These are phyloP conservation scores for Myathropa florea DNA, from an alignment of 2,888 invertebrate species.

Conservation along the genomic window DNA sequence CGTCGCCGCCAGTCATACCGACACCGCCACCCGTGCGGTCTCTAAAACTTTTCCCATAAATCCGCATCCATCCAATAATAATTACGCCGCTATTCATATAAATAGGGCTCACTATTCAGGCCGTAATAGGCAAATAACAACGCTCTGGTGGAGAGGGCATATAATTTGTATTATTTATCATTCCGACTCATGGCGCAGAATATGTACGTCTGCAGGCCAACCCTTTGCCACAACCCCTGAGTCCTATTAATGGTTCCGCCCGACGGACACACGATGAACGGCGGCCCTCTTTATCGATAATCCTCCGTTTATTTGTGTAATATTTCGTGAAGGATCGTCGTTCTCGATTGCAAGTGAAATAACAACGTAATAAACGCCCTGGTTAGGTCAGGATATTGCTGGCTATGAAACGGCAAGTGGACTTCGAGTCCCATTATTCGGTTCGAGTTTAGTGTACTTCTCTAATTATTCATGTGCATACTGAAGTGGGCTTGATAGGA, in stretches of 20 bases:
- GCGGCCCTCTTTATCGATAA: not conserved
- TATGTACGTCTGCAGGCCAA: not conserved
- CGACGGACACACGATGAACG: not conserved
- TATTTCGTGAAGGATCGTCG: not conserved
- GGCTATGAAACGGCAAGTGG: not conserved
- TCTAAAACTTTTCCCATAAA: not conserved
- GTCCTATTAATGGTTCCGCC: not conserved
- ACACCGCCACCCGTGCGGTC: not conserved
- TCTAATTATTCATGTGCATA: not conserved
- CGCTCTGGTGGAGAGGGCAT: not conserved
- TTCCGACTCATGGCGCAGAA: not conserved
- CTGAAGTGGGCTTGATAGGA: not conserved
- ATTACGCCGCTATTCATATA: slow-evolving; percentile 14
- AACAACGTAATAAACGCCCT: not conserved
- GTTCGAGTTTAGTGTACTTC: not conserved
- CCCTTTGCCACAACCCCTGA: slow-evolving; percentile 18
- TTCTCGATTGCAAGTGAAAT: not conserved
- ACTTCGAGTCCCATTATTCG: not conserved
- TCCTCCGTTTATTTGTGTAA: slow-evolving; percentile 3
- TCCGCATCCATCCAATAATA: slow-evolving; percentile 12
- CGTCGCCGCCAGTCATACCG: not conserved
- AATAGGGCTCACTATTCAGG: not conserved
- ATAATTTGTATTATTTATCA: slow-evolving; percentile 25
- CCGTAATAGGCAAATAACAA: not conserved
- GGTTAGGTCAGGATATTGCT: not conserved